Conservation (phyloP, 2,113 vertebrate genomes). For the Anarrhichthys ocellatus region DNA sequence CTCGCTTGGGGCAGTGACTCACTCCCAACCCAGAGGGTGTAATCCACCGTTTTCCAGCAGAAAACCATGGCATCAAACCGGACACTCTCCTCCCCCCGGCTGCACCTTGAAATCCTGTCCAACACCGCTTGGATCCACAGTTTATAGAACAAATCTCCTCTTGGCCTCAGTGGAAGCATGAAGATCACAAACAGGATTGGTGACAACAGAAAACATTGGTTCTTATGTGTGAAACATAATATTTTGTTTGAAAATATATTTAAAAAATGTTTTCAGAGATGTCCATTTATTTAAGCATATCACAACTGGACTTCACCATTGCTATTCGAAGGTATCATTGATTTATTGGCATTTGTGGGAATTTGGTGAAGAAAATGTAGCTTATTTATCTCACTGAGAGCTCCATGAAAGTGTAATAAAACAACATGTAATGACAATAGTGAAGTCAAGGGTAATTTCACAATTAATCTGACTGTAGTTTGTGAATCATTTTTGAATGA, state of each 20-base stretch:
- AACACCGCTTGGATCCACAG: no score
- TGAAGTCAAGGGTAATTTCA: neutral
- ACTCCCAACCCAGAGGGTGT: no score
- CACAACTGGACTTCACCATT: neutral
- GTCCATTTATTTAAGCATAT: neutral
- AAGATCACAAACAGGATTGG: neutral
- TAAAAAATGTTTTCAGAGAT: neutral
- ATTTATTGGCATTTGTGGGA: neutral
- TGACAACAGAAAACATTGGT: no score
- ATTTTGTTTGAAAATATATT: conserved; percentile 12
- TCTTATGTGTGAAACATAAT: neutral
- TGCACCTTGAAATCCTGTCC: no score
- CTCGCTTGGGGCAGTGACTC: no score
- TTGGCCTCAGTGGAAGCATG: neutral
- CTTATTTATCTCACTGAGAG: neutral
- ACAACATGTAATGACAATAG: neutral
- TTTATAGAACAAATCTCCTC: no score
- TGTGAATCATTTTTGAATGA: neutral
- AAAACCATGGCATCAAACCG: neutral
- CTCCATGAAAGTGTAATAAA: neutral
- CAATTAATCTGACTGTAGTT: neutral
- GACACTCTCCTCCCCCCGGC: no score
- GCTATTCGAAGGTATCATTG: neutral
- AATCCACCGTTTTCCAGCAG: no score
- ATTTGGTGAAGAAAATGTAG: neutral